phyloP scores from a whole-genome alignment of 2,888 invertebrate species.

The Crioceris asparagi region DNA sequence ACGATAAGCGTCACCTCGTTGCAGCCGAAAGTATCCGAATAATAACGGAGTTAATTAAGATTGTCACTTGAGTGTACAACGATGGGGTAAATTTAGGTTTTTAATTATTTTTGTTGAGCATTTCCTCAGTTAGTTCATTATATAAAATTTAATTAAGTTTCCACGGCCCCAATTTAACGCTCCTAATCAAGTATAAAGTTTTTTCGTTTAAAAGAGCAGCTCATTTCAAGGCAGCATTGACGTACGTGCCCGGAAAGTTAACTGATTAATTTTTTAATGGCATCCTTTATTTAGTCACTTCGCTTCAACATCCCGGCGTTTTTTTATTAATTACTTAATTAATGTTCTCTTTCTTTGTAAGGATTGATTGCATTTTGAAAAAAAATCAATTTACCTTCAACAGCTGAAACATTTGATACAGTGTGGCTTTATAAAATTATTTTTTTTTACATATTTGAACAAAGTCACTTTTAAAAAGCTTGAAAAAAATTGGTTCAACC shows the following conservation, averaged over 20 bases:
- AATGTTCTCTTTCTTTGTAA: no score
- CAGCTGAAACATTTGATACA: no score
- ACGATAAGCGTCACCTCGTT: no score
- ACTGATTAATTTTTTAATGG: slow-evolving; percentile 36
- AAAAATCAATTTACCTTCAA: no score
- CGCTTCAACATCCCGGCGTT: no score
- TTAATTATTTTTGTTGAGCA: slow-evolving; percentile 44
- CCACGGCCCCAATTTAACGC: slow-evolving; percentile 42
- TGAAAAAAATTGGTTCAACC: no score
- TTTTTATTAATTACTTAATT: no score
- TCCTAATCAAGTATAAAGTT: slow-evolving; percentile 43
- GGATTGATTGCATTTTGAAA: no score
- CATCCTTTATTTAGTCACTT: no score
- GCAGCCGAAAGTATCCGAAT: slow-evolving; percentile 34
- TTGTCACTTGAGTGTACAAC: slow-evolving; percentile 40
- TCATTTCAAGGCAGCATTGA: slow-evolving; percentile 37
- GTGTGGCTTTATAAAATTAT: no score
- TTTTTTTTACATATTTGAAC: no score
- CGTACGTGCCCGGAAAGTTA: slow-evolving; percentile 37
- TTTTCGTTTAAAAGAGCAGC: slow-evolving; percentile 34
- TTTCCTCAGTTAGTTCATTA: slow-evolving; percentile 44
- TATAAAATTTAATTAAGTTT: slow-evolving; percentile 44
- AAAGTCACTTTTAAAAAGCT: no score
- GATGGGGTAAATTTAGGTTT: slow-evolving; percentile 40
- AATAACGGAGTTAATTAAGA: slow-evolving; percentile 42